Evolutionary conservation across 2,113 vertebrate genomes (phyloP).

Genomic region (Phoenicopterus ruber): DNA sequence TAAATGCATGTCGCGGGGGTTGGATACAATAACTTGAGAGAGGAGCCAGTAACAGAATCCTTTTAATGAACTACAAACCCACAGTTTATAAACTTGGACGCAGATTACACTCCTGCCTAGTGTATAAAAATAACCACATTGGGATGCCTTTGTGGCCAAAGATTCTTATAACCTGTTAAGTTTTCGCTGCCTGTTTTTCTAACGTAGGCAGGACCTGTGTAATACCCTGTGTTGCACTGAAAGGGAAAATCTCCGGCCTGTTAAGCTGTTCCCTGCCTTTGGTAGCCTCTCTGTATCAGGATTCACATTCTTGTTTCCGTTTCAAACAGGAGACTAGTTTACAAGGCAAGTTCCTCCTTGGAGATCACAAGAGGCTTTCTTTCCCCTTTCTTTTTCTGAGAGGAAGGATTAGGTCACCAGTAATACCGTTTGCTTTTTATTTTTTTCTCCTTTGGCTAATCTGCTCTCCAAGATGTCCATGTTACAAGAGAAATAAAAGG

Average conservation of each 20-base stretch:
- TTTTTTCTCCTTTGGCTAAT: slow-evolving; percentile 60
- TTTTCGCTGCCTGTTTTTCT: neutral
- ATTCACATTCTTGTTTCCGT: slow-evolving; percentile 65
- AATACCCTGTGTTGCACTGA: slow-evolving; percentile 17
- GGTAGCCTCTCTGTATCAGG: slow-evolving; percentile 55
- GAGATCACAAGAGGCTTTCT: slow-evolving; percentile 66
- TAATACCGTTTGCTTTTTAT: slow-evolving; percentile 60
- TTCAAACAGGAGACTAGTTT: slow-evolving; percentile 65
- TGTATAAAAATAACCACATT: neutral
- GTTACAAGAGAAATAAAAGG: slow-evolving; percentile 66
- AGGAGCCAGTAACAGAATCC: slow-evolving; percentile 45
- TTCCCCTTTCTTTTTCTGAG: slow-evolving; percentile 63
- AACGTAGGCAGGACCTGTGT: slow-evolving; percentile 9
- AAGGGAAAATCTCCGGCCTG: slow-evolving; percentile 35
- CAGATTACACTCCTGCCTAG: slow-evolving; percentile 11
- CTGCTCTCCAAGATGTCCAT: slow-evolving; percentile 64
- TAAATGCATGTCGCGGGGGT: neutral
- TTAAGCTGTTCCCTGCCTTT: slow-evolving; percentile 58
- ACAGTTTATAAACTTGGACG: slow-evolving; percentile 55
- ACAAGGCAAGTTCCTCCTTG: slow-evolving; percentile 65
- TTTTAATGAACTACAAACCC: slow-evolving; percentile 53
- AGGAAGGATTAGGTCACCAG: slow-evolving; percentile 65
- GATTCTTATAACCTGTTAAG: slow-evolving; percentile 38
- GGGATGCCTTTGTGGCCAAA: slow-evolving; percentile 12
- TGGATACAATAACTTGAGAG: slow-evolving; percentile 17